Evolutionary conservation across 2,888 invertebrate species (phyloP), one percentile per base, ranked within the genome.

Genomic region (Tetragnatha montana): DNA sequence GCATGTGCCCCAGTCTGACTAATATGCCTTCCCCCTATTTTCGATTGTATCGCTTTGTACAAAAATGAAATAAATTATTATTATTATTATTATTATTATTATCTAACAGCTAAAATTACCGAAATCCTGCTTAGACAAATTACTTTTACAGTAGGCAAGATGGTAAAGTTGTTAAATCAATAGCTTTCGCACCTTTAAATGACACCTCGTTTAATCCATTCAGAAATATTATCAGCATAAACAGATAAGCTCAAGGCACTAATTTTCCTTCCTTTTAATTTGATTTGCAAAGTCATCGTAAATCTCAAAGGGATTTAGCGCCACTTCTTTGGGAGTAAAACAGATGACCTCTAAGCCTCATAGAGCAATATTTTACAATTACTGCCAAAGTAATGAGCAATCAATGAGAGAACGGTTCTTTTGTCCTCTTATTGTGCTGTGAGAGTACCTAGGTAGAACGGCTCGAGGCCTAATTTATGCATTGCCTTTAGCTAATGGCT

Each of bases 381-480:
- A 84, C 68, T 82, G 71, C 49, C 49, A 17, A 78, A 78, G 70
- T 85, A 79, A 85, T 85, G 85, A 71, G 71, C 78, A 73, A 85
- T 79, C 69, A 78, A 51, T 85, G 35, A 21, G 10, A 19, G n/a
- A 19, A 14, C n/a, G 17, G 47, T 70, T 47, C 49, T 71, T 22
- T 81, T 71, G 70, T 70, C 19, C 19, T 47, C 49, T 71, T n/a
- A n/a, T n/a, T 81, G 71, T 70, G 47, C 80, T 80, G 35, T 21
- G 68, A 68, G n/a, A 2, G 49, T 75, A 19, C 75, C 7, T 35
- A n/a, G 49, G n/a, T 75, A 49, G n/a, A 21, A 73, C 35, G 75
- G n/a, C 10, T 17, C 17, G 49, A 47, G n/a, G 8, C n/a, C 17
- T 47, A 75, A 75, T 75, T 75, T 75, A 75, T 75, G 17, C 75